phyloP scores from a whole-genome alignment of 2,113 vertebrate genomes.

The Etheostoma spectabile region DNA sequence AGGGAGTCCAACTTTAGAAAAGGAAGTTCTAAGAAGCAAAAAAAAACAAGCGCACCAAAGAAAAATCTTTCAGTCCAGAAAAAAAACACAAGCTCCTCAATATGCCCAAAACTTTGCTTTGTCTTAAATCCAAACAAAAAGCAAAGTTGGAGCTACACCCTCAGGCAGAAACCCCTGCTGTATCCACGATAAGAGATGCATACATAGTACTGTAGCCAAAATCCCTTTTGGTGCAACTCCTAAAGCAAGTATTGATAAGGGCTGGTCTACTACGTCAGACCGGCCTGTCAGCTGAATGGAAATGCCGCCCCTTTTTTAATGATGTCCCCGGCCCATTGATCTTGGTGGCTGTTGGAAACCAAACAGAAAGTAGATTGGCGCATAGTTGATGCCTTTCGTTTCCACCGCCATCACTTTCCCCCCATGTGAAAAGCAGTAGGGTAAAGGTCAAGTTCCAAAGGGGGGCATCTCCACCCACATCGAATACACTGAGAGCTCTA shows the following conservation, averaged over 20 bases:
- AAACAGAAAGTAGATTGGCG: conserved; percentile 8
- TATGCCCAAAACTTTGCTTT: not conserved
- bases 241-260: conserved; percentile 50
- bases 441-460: conserved; percentile 12
- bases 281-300: conserved; percentile 45
- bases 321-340: conserved; percentile 80
- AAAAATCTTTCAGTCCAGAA: not conserved
- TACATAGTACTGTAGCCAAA: conserved; percentile 21
- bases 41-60: not conserved
- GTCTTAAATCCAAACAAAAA: conserved; percentile 26
- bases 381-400: conserved; percentile 52
- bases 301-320: conserved; percentile 80
- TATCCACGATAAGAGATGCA: conserved; percentile 11
- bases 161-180: conserved; percentile 2
- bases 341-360: conserved; percentile 42
- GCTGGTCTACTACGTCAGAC: conserved; percentile 47
- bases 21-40: not conserved
- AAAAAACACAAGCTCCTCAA: conserved; percentile 25
- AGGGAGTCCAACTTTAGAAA: not conserved
- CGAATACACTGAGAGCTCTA: not conserved
- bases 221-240: conserved; percentile 28
- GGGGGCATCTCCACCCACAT: not conserved
- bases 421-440: conserved; percentile 6
- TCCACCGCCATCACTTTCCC: conserved; percentile 45
- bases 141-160: not conserved